Conservation (phyloP, 2,888 invertebrate species). For the Idaea dimidiata region DNA sequence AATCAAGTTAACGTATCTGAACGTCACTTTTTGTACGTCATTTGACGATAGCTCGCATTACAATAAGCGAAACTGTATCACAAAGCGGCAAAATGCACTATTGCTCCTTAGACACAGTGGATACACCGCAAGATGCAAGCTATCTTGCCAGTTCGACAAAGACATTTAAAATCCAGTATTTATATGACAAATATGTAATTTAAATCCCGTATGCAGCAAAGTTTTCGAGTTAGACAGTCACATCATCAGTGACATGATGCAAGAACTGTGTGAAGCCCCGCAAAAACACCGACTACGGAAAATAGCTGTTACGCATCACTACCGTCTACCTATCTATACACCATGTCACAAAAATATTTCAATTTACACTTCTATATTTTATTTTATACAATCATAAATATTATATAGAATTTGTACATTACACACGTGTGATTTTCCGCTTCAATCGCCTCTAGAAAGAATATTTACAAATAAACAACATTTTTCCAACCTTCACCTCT, state of each 20-base stretch:
- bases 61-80: too few species aligned
- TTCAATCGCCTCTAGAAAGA: slow-evolving; percentile 35
- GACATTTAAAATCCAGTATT: too few species aligned
- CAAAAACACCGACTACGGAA: slow-evolving; percentile 58
- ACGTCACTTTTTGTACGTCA: too few species aligned
- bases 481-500: slow-evolving; percentile 55
- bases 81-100: too few species aligned
- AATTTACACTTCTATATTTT: slow-evolving; percentile 64
- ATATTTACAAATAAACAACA: slow-evolving; percentile 75
- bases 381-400: slow-evolving; percentile 67
- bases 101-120: too few species aligned
- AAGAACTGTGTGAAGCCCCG: slow-evolving; percentile 68
- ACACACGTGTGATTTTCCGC: slow-evolving; percentile 56
- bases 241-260: slow-evolving; percentile 65
- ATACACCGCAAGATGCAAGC: too few species aligned
- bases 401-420: slow-evolving; percentile 72
- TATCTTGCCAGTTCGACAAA: too few species aligned
- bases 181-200: too few species aligned
- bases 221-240: slow-evolving; percentile 56
- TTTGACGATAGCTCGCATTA: too few species aligned
- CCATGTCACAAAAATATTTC: slow-evolving; percentile 77
- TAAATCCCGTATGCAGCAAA: too few species aligned
- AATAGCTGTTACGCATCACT: slow-evolving; percentile 57
- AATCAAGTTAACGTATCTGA: too few species aligned
- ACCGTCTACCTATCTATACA: slow-evolving; percentile 52